Evolutionary conservation across 2,113 vertebrate species (phyloP), one percentile per base, ranked within the genome.

Genomic region (Phylloscopus trochiloides): DNA sequence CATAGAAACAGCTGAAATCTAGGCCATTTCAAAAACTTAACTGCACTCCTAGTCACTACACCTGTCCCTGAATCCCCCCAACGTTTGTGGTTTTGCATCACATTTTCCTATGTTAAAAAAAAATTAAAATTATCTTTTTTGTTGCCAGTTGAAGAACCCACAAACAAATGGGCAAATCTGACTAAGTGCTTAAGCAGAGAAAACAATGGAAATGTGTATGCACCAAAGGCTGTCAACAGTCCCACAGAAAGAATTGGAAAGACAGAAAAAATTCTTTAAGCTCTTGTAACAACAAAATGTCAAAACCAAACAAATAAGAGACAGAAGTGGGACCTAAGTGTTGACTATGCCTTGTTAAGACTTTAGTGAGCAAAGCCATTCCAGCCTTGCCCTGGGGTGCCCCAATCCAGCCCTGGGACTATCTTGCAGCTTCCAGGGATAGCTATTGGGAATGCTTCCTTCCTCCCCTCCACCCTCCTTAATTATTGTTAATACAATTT

Each of bases 161-260:
- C 91, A 78, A 90, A 86, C 52, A 91, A 95, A 92, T 17, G 63
- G 90, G 94, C 50, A 91, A 94, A 91, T 93, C 90, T 97, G 95
- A 97, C 84, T 95, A 96, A 96, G 67, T 89, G 72, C 83, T 94
- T 95, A 92, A 90, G 55, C 75, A 88, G 85, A 88, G 78, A 91
- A 95, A 96, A 96, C 95, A 96, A 96, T 96, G 95, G 94, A 96
- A 96, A 96, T 91, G 82, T 93, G 85, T 86, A 55, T 83, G 90
- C 88, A 96, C 88, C 67, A 86, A 55, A 73, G 88, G 72, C 88
- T 95, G 86, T 90, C 79, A 94, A 61, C 85, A 94, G 86, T 45
- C 45, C 72, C 25, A 55, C 59, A 92, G 59, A 92, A 94, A 94
- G 79, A 90, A 92, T 4, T 96, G 88, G 92, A 92, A 94, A 90